Conservation (phyloP, 2,113 vertebrate species). For the Erpornis zantholeuca region DNA sequence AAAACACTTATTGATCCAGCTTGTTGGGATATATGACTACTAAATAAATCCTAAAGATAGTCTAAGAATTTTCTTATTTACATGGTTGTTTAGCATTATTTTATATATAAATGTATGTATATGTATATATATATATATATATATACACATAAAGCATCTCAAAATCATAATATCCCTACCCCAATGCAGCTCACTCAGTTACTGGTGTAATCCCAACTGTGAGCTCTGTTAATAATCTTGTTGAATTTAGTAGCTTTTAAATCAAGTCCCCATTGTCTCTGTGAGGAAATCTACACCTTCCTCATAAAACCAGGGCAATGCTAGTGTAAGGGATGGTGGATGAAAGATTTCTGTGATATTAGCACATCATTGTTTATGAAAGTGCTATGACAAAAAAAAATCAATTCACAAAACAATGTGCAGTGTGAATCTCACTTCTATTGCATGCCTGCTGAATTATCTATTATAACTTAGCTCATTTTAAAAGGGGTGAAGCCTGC, state of each 20-base stretch:
- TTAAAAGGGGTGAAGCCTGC: constrained; percentile 44
- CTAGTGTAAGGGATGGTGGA: not conserved
- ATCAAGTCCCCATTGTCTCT: not conserved
- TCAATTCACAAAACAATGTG: constrained; percentile 5
- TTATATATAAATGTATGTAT: not conserved
- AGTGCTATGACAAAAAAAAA: not conserved
- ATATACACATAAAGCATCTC: not conserved
- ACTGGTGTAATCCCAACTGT: not conserved
- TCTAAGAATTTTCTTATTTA: not conserved
- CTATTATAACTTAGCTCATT: constrained; percentile 57
- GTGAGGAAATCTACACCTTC: not conserved
- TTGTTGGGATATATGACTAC: not conserved
- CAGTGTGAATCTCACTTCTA: not conserved
- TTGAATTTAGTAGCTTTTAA: not conserved
- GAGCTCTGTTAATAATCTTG: not conserved
- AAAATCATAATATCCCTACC: not conserved
- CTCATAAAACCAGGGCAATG: not conserved
- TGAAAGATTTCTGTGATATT: not conserved
- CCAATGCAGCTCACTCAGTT: not conserved
- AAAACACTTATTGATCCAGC: not conserved
- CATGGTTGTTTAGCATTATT: not conserved
- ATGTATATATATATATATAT: too few species aligned
- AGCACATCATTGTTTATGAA: not conserved
- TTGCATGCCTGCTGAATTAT: constrained; percentile 11
- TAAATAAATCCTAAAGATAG: not conserved